phyloP scores from a whole-genome alignment of 2,113 vertebrate genomes.

The Pluvialis apricaria region DNA sequence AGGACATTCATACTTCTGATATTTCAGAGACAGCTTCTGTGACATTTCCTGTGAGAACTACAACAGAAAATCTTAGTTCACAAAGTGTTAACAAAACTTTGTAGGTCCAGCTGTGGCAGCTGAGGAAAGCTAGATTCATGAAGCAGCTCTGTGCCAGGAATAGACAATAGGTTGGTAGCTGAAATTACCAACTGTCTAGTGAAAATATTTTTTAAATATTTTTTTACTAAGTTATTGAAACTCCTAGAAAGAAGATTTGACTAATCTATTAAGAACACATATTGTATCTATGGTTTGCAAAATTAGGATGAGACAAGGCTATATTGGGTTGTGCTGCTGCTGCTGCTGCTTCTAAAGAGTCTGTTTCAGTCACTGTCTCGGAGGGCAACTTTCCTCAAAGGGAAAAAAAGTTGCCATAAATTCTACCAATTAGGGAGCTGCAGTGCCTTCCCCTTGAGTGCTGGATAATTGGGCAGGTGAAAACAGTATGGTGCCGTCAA shows the following conservation, averaged over 20 bases:
- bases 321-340: neutral
- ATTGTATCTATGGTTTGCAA: neutral
- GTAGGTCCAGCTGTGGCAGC: neutral
- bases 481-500: constrained; percentile 16
- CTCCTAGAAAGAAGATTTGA: neutral
- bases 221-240: neutral
- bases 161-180: neutral
- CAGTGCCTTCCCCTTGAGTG: neutral
- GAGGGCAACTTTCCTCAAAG: constrained; percentile 3
- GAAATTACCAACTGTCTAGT: neutral
- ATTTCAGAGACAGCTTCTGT: neutral
- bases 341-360: neutral
- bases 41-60: neutral
- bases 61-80: neutral
- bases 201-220: neutral
- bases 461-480: constrained; percentile 27
- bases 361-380: neutral
- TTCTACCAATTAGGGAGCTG: constrained; percentile 28
- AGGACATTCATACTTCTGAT: neutral
- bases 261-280: neutral
- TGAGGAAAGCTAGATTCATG: neutral
- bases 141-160: neutral
- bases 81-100: neutral
- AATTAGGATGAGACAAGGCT: neutral
- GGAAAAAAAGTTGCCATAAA: neutral